Evolutionary conservation across 2,113 vertebrate species (phyloP).

Genomic region (Mormoops blainvillei): DNA sequence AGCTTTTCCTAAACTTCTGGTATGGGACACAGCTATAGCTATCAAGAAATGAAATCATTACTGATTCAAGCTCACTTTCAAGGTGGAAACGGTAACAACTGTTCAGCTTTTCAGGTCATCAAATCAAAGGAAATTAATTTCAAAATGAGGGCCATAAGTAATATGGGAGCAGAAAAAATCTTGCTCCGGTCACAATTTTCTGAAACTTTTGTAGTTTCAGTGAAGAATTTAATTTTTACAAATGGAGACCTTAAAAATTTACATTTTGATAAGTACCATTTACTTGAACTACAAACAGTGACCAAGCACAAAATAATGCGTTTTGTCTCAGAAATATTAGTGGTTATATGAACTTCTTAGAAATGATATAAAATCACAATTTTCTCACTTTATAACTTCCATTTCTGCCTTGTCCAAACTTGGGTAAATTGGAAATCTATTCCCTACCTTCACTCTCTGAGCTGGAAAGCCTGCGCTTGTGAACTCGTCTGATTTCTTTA

Average conservation of each 20-base stretch:
- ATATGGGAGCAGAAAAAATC: background rate
- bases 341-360: background rate
- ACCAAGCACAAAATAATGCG: background rate
- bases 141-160: background rate
- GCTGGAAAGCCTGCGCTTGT: slow-evolving; percentile 89
- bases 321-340: background rate
- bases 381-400: background rate
- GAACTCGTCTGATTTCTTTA: slow-evolving; percentile 82
- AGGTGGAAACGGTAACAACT: background rate
- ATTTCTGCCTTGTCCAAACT: background rate
- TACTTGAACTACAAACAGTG: slow-evolving; percentile 10
- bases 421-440: background rate
- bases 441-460: slow-evolving; percentile 93
- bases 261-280: background rate
- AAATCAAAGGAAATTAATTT: background rate
- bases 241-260: background rate
- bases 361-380: background rate
- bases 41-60: background rate
- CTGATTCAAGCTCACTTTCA: background rate
- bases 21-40: background rate
- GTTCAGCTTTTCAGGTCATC: background rate
- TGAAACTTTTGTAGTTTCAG: background rate
- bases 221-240: slow-evolving; percentile 21
- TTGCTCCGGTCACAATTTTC: background rate
- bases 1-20: background rate